Base-by-base conservation (phyloP, 2,113 vertebrate species). In the Alosa alosa region DNA sequence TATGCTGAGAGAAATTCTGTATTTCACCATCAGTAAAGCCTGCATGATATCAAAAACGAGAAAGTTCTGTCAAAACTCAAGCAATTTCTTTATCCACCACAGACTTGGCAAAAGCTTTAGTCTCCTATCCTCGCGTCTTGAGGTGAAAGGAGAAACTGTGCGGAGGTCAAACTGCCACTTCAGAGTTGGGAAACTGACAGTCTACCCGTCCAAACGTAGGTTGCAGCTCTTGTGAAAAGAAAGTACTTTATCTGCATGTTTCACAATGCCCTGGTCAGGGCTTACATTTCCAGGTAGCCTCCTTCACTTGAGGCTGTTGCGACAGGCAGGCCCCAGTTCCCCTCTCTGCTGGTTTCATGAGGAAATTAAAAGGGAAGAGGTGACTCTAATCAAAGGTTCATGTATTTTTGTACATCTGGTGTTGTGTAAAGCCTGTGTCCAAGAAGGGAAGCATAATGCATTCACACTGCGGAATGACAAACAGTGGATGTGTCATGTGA, bases 351-450 rank as follows among this genome's bases (percentile, higher is more conserved):
- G 93, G 92, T 96, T 92, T 93, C 93, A 94, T 94, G 93, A 91
- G 93, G 94, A 95, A 89, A 87, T 94, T 94, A 96, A 96, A 96
- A 91, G 88, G 94, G 94, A 96, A 96, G 94, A 96, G 90, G 94
- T 95, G 91, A 96, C 95, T 94, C 86, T 92, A 89, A 95, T 95
- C 94, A 90, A 90, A 83, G 85, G 84, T 88, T 87, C 83, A 75
- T 84, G 86, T 90, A 92, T 89, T 93, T 95, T 95, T 94, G 94
- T 92, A 92, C 88, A 91, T 87, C 89, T 89, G 90, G 90, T 83
- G 78, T 91, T 87, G 90, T 87, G 88, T 88, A 91, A 91, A 86
- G 52, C 20, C 82, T 25, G 31, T 36, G 72, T 78, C 11, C 72
- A 41, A 39, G 72, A 78, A 13, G 72, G 72, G 72, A 78, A 78